phyloP scores from a whole-genome alignment of 2,888 invertebrate genomes.

The Carcina quercana region DNA sequence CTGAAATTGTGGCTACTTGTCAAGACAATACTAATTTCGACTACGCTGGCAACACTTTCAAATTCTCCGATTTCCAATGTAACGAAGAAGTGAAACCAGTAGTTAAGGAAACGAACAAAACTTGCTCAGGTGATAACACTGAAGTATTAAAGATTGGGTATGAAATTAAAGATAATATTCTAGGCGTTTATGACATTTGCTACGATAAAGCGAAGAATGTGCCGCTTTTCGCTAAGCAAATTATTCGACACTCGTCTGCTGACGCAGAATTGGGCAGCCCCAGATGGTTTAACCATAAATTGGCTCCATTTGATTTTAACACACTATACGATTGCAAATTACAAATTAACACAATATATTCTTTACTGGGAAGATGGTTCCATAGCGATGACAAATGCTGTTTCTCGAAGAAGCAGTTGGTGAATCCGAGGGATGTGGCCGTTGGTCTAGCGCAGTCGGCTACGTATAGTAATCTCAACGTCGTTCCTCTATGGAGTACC shows the following conservation, averaged over 20 bases:
- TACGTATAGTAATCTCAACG: conserved; percentile 35
- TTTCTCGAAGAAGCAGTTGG: conserved; percentile 34
- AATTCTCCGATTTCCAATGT: conserved; percentile 34
- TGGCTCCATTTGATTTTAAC: conserved; percentile 23
- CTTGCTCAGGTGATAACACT: conserved; percentile 23
- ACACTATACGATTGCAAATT: conserved; percentile 28
- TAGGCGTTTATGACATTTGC: conserved; percentile 35
- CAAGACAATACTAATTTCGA: conserved; percentile 21
- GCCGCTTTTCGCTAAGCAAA: conserved; percentile 29
- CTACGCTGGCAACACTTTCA: conserved; percentile 17
- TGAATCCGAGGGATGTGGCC: conserved; percentile 33
- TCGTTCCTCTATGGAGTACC: conserved; percentile 44
- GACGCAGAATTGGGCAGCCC: conserved; percentile 10
- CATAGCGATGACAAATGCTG: conserved; percentile 29
- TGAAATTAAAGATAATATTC: conserved; percentile 11
- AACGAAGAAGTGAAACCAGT: conserved; percentile 20
- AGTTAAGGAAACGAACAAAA: conserved; percentile 14
- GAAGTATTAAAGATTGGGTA: conserved; percentile 31
- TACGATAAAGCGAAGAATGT: conserved; percentile 23
- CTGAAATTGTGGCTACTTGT: conserved; percentile 24
- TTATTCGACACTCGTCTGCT: conserved; percentile 19
- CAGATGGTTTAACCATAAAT: conserved; percentile 23
- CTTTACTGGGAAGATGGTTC: conserved; percentile 16
- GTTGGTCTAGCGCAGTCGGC: conserved; percentile 34
- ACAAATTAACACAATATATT: conserved; percentile 23